These are phyloP conservation scores for Resseliella maxima DNA, from an alignment of 2,888 invertebrate species.

Conservation along the genomic window DNA sequence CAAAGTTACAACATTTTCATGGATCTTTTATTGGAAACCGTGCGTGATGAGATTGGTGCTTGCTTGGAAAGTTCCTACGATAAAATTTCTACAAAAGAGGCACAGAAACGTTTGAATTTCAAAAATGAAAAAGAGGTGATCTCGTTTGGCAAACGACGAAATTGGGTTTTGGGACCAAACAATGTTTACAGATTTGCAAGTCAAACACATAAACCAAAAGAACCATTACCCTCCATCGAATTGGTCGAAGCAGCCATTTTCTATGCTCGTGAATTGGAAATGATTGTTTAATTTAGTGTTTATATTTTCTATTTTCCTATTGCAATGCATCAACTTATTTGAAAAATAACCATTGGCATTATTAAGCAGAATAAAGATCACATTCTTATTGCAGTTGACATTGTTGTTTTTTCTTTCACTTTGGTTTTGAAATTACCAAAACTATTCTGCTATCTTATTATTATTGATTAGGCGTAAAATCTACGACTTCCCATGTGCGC, in stretches of 20 bases:
- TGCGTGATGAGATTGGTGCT: constrained; percentile 94
- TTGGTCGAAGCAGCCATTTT: constrained; percentile 94
- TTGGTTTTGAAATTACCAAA: no score
- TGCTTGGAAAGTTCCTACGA: constrained; percentile 98
- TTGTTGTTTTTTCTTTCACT: no score
- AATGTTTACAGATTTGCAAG: constrained; percentile 85
- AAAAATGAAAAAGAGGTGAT: constrained; percentile 80
- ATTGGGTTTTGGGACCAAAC: constrained; percentile 83
- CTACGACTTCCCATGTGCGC: no score
- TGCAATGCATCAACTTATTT: not conserved
- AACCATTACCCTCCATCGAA: constrained; percentile 88
- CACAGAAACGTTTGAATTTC: constrained; percentile 89
- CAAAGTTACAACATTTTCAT: constrained; percentile 96
- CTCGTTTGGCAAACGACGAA: constrained; percentile 84
- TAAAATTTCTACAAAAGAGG: constrained; percentile 86
- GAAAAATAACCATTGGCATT: not conserved
- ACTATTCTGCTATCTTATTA: no score
- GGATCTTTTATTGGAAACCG: constrained; percentile 94
- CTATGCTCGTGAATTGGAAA: constrained; percentile 97
- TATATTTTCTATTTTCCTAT: not conserved
- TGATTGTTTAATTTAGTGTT: constrained; percentile 87
- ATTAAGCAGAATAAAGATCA: not conserved
- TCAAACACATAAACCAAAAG: constrained; percentile 79
- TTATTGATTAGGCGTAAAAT: no score
- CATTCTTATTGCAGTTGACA: no score